Conservation (phyloP, 64 coral and sea anemone species). For the Montipora sp. region DNA sequence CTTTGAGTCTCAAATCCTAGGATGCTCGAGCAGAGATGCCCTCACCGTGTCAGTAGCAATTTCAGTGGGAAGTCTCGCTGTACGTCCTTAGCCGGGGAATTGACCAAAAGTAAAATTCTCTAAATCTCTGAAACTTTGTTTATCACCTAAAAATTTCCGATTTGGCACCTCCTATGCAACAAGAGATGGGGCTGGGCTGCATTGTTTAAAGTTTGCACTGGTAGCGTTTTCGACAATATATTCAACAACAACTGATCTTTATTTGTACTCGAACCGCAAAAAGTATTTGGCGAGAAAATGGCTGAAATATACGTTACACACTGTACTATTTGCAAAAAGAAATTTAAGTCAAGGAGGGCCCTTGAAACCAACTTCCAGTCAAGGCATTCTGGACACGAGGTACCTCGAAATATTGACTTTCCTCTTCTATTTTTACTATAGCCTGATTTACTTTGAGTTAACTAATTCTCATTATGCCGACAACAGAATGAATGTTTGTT, state of each 20-base stretch:
- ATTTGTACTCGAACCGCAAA: background rate
- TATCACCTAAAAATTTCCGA: constrained; percentile 16
- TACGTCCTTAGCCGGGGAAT: no score
- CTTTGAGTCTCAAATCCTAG: background rate
- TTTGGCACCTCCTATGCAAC: background rate
- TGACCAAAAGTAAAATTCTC: background rate
- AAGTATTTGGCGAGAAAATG: background rate
- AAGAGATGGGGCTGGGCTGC: background rate
- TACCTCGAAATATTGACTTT: constrained; percentile 14
- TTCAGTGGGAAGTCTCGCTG: background rate
- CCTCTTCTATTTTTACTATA: constrained; percentile 19
- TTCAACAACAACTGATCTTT: background rate
- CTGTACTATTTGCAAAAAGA: constrained; percentile 17
- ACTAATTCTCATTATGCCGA: background rate
- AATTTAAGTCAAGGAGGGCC: constrained; percentile 14
- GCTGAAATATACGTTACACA: background rate
- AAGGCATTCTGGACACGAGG: constrained; percentile 2
- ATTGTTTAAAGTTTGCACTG: background rate
- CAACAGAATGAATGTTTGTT: background rate
- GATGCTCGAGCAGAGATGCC: background rate
- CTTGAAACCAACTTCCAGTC: background rate
- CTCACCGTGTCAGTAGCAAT: background rate
- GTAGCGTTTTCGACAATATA: background rate
- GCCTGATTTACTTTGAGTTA: background rate
- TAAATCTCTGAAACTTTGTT: background rate